Evolutionary conservation across 1,140 invertebrate genomes (phyloP).

Genomic region (Macrosteles quadrilineatus): DNA sequence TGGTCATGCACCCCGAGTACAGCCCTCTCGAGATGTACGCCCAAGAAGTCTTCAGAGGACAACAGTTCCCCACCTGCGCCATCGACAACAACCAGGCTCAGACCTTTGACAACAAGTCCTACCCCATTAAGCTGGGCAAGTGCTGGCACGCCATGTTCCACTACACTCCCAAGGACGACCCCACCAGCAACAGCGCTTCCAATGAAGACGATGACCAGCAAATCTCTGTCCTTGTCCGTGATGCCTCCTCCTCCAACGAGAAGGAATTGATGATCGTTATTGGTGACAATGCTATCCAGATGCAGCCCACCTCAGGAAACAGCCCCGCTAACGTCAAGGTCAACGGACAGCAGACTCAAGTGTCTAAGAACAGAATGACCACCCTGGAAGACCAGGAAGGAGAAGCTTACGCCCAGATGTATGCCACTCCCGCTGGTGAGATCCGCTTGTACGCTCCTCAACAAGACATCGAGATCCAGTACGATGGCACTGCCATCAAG

Average conservation of each 20-base stretch:
- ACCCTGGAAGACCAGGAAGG: conserved; percentile 43
- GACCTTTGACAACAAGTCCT: conserved; percentile 63
- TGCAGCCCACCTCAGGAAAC: conserved; percentile 40
- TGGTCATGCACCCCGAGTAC: conserved; percentile 52
- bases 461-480: conserved; percentile 54
- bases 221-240: conserved; percentile 49
- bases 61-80: conserved; percentile 52
- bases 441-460: conserved; percentile 54
- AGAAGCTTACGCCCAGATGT: conserved; percentile 53
- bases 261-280: conserved; percentile 51
- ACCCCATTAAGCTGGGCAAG: conserved; percentile 53
- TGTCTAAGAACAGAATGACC: conserved; percentile 38
- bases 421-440: conserved; percentile 48
- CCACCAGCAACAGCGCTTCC: conserved; percentile 34
- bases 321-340: conserved; percentile 44
- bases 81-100: conserved; percentile 56
- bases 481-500: conserved; percentile 56
- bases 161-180: conserved; percentile 49
- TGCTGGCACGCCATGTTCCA: conserved; percentile 64
- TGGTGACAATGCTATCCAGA: conserved; percentile 41
- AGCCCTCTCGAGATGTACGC: conserved; percentile 47
- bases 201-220: conserved; percentile 38
- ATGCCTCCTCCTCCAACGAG: conserved; percentile 38
- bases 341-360: conserved; percentile 45
- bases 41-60: conserved; percentile 38